A percentile compares a stretch with the other conserved stretches of the same genome.
These are phyloP conservation scores for Cyprinodon brontotheroides DNA, from an alignment of 2,113 vertebrate genomes.

Conservation along the genomic window DNA sequence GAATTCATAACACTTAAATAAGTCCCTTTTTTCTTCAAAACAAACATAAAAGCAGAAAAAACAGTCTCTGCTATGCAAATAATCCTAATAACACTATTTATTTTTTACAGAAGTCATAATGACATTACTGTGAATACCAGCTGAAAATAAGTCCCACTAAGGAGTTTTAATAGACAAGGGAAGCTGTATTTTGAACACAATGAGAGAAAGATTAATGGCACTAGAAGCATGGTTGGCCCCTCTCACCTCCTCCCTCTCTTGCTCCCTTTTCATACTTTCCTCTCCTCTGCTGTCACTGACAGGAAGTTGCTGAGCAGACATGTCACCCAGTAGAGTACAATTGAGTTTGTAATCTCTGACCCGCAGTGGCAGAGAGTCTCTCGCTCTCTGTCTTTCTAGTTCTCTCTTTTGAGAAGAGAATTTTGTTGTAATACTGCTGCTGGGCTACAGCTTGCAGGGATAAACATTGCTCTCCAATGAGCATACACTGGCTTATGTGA, in stretches of 20 bases:
- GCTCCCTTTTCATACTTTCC: slow-evolving; percentile 47
- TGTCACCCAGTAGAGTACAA: slow-evolving; percentile 65
- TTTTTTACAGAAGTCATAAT: neutral
- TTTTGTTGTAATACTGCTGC: slow-evolving; percentile 51
- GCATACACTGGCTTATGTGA: slow-evolving; percentile 46
- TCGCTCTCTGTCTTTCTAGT: slow-evolving; percentile 37
- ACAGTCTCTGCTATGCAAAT: neutral
- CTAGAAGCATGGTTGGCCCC: slow-evolving; percentile 29
- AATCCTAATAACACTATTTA: neutral
- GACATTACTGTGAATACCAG: neutral
- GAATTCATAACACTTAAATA: neutral
- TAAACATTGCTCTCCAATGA: slow-evolving; percentile 61
- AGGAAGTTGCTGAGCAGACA: slow-evolving; percentile 71
- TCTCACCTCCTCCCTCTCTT: slow-evolving; percentile 22
- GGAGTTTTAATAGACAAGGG: slow-evolving; percentile 1
- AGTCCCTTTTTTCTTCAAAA: neutral
- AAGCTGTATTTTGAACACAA: slow-evolving; percentile 36
- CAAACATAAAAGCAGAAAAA: neutral
- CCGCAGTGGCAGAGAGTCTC: slow-evolving; percentile 59
- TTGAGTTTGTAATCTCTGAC: slow-evolving; percentile 74
- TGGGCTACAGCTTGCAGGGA: slow-evolving; percentile 51
- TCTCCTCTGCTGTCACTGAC: slow-evolving; percentile 55
- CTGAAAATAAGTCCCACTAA: neutral
- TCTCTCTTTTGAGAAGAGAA: slow-evolving; percentile 58
- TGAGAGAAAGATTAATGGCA: slow-evolving; percentile 61